Base-by-base conservation (phyloP, 2,113 vertebrate genomes). In the Porphyrio hochstetteri region DNA sequence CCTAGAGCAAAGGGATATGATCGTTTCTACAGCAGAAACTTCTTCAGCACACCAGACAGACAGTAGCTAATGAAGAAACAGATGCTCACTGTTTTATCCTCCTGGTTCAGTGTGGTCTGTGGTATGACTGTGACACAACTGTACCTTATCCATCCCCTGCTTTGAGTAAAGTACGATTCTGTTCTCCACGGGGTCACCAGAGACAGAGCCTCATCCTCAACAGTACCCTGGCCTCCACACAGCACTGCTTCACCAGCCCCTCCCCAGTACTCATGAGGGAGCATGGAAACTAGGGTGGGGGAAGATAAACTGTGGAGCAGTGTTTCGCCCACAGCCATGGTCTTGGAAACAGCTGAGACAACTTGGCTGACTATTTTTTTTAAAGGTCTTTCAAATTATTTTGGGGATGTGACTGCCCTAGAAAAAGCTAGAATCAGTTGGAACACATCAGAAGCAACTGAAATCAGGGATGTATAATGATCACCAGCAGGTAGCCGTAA, bases 201-300 rank as follows among this genome's bases (percentile, higher is more conserved):
- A 14, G 82, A 90, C 63, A 59, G 55, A 82, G 46, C n/a, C 5
- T 5, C 67, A 72, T 57, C 24, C 40, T 42, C 3, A 4, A 68
- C 4, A 2, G n/a, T n/a, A 52, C 68, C 55, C 57, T 1, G 0
- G 44, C 36, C 0, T 0, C 36, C n/a, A 64, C 52, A 14, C 42
- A 44, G 42, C 1, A 3, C 50, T 44, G 17, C 40, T 61, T 71
- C 46, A 72, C 29, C 65, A 71, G 40, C 11, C 64, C 40, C 67
- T 71, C 46, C 28, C 29, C 8, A 80, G 38, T 3, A 50, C 28
- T 69, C 17, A 35, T 8, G 18, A 4, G 44, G 44, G 18, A 56
- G 61, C 52, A 76, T 11, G 35, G 50, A 70, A 87, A 59, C 8
- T 52, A 67, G 13, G 17, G 15, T 3, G 19, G 46, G 46, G 46